These are phyloP conservation scores for Brachionus asplanchnoidis DNA, from an alignment of 1,140 invertebrate species.

Conservation along the genomic window DNA sequence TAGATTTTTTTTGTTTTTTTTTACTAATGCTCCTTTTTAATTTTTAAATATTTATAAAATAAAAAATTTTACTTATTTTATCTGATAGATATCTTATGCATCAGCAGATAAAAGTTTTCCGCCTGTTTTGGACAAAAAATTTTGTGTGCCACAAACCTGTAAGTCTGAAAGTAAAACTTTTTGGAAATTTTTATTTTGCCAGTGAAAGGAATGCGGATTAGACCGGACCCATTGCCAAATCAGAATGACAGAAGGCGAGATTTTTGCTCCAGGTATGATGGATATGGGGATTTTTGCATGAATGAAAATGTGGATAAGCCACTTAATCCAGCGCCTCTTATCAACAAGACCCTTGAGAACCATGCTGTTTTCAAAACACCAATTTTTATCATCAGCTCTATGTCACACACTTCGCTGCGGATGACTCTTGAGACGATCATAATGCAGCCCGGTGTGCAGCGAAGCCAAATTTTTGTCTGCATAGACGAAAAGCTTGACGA, in stretches of 20 bases:
- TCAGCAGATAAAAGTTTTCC: conserved; percentile 44
- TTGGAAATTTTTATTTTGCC: neutral
- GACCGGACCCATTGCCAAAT: conserved; percentile 54
- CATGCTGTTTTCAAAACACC: conserved; percentile 58
- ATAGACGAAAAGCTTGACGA: conserved; percentile 53
- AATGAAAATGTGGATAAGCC: conserved; percentile 55
- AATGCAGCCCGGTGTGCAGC: conserved; percentile 59
- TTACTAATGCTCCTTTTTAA: neutral
- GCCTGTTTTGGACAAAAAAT: conserved; percentile 44
- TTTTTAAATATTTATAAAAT: neutral
- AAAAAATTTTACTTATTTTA: no score
- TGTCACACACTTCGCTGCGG: conserved; percentile 54
- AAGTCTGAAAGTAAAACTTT: conserved; percentile 42
- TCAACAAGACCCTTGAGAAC: conserved; percentile 54
- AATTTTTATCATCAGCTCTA: conserved; percentile 57
- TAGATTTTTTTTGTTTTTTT: neutral
- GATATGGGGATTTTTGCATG: conserved; percentile 59
- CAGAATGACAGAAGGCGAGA: conserved; percentile 54
- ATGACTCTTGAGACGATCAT: conserved; percentile 59
- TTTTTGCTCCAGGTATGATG: conserved; percentile 57
- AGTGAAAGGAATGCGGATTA: conserved; percentile 52
- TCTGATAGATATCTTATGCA: conserved; percentile 42
- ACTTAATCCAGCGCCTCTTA: conserved; percentile 55
- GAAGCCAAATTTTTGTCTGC: conserved; percentile 51
- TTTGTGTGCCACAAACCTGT: conserved; percentile 47